Base-by-base conservation (phyloP, 2,888 invertebrate species). In the Megalurothrips usitatus region DNA sequence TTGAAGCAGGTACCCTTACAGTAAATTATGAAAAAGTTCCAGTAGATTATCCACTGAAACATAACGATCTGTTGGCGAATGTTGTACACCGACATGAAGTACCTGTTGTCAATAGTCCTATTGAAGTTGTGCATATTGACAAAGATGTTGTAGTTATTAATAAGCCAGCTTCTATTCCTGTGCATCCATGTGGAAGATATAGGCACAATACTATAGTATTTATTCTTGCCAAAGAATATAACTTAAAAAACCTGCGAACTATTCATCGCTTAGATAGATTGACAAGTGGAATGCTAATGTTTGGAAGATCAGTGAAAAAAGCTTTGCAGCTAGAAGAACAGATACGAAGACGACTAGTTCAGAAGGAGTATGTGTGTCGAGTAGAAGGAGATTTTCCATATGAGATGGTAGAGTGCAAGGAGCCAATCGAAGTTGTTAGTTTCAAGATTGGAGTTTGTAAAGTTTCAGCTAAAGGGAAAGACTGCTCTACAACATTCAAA, bases 241-340 rank as follows among this genome's bases (percentile, higher is more conserved):
- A 88, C 80, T 85, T 88, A 80, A 86, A 86, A 78, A 87, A 89
- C 82, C 85, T 90, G 19, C 85, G 89, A 83, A 88, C 88, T 81
- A 86, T 89, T 81, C 89, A 91, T 85, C 86, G 91, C 48, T 85
- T 91, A 81, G 91, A 91, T 85, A 86, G 91, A 34, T 87, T 91
- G 82, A 91, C 91, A 1, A 91, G 91, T 10, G 91, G 91, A 19
- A 86, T 91, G 23, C 84, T 91, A 75, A 86, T 91, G 34, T 87
- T 91, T 83, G 89, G 89, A 1, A 88, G 89, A 83, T 89, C 87
- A 80, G 86, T 87, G 52, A 86, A 87, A 81, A 88, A 87, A 82
- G 89, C 91, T 9, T 84, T 87, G 52, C 86, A 88, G 84, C 86
- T 91, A 85, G 88, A 89, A 84, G 86, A 87, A 80, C 88, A 89